Base-by-base conservation (phyloP, 2,888 invertebrate genomes). In the Rutpela maculata region DNA sequence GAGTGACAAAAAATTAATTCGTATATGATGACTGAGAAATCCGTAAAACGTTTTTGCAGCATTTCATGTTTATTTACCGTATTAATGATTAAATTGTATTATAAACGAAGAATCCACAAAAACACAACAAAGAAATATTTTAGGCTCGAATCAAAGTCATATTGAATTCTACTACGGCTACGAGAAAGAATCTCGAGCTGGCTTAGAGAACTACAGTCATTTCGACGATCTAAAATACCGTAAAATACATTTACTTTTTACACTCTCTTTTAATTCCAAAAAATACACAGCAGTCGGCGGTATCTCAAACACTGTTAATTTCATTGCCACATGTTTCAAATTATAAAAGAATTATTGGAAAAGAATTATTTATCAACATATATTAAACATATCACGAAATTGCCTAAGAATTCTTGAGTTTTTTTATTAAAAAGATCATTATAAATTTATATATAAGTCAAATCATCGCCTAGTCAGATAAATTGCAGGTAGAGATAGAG, bases 231-330 rank as follows among this genome's bases (percentile, higher is more conserved):
- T 66, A 66, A 50, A 66, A 66, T 66, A 66, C 66, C 66, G 55
- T 66, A 66, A 66, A 66, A 66, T 66, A 55, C 66, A 66, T 66
- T 66, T 66, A 66, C 66, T 66, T 66, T 66, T 66, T 66, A 22
- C 43, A 43, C 18, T 35, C 65, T 65, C 35, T 43, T 19, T 38
- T 65, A n/a, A 18, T n/a, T 35, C 38, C 19, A 65, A 43, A 65
- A 65, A 65, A 38, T 65, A 17, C 65, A 38, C 65, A 35, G 65
- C 65, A 38, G 35, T 18, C 19, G 65, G 65, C 65, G 65, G 43
- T 43, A 43, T 35, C 31, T 62, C 62, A 62, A 62, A 62, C 35
- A 62, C 31, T 31, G 31, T 26, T 10, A 31, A 17, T 62, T 62
- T 62, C 31, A 35, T 35, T 62, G 62, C 62, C 31, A 31, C 7